Base-by-base conservation (phyloP, 1,140 invertebrate species). In the Papilio dardanus region DNA sequence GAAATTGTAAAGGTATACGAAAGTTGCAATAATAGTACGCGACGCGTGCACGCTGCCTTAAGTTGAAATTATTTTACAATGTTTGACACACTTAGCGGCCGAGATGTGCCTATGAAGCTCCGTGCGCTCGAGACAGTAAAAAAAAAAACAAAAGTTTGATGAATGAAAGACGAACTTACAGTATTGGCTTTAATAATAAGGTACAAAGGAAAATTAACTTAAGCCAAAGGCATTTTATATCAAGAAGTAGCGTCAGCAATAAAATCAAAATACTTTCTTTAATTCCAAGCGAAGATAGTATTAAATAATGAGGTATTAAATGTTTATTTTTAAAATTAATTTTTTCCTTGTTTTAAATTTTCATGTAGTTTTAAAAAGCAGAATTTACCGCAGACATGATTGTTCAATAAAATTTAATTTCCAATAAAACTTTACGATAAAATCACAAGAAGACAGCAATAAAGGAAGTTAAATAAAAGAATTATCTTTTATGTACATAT, bases 101-200 rank as follows among this genome's bases (percentile, higher is more conserved):
- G 40, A 16, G 40, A 42, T 16, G 40, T 42, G 40, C 12, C 16
- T 42, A 42, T 16, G 40, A 42, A 42, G 40, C 40, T 42, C 40
- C 10, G 21, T 58, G 21, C 50, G 50, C 7, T 58, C 50, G 50
- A 19, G 7, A 28, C 2, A 6, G 10, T 12, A n/a, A 50, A 50
- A 50, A 50, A 50, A 50, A n/a, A 50, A 50, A 50, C 19, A 50
- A 50, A 50, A 19, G 46, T 50, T 50, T 50, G 19, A 50, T 50
- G 5, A 50, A 46, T 46, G 42, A 46, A 21, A 50, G n/a, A 50
- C 28, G 12, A 24, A 24, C 8, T 24, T 58, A 10, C 4, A 58
- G 12, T 58, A 28, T 58, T 58, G 3, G 14, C 8, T n/a, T n/a
- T n/a, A n/a, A n/a, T n/a, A n/a, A n/a, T n/a, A n/a, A n/a, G n/a